Conservation (phyloP, 2,797 vertebrate species). For the Spinibarbus caldwelli region DNA sequence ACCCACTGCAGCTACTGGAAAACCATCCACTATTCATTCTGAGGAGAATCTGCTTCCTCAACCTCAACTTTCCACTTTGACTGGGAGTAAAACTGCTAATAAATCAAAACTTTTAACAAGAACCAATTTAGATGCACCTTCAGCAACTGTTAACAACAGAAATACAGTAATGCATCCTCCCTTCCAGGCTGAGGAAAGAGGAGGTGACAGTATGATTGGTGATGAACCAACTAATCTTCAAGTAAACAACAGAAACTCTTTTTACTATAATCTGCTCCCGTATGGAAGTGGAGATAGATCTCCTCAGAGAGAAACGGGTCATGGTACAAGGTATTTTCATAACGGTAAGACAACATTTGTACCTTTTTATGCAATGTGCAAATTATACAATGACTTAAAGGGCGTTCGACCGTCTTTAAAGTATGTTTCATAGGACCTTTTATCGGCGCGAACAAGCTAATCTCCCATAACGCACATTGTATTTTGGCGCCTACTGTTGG, state of each 20-base stretch:
- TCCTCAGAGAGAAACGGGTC: constrained; percentile 65
- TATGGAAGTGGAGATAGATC: constrained; percentile 63
- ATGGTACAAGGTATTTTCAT: constrained; percentile 77
- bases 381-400: background rate
- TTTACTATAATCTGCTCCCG: constrained; percentile 75
- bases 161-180: background rate
- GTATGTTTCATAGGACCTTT: background rate
- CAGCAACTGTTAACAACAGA: background rate
- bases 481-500: constrained; percentile 2
- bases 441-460: too few species aligned
- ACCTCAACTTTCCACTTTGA: background rate
- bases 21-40: background rate
- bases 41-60: background rate
- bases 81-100: constrained; percentile 1
- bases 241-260: constrained; percentile 71
- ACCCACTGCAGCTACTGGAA: background rate
- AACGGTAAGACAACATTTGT: constrained; percentile 69
- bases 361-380: background rate
- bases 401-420: background rate
- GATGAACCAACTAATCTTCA: constrained; percentile 68
- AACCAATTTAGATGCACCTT: background rate
- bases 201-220: constrained; percentile 34
- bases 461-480: background rate
- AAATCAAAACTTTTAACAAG: background rate
- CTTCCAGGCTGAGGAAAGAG: constrained; percentile 12